These are phyloP conservation scores for Ia io DNA, from an alignment of 2,113 vertebrate genomes.

Conservation along the genomic window DNA sequence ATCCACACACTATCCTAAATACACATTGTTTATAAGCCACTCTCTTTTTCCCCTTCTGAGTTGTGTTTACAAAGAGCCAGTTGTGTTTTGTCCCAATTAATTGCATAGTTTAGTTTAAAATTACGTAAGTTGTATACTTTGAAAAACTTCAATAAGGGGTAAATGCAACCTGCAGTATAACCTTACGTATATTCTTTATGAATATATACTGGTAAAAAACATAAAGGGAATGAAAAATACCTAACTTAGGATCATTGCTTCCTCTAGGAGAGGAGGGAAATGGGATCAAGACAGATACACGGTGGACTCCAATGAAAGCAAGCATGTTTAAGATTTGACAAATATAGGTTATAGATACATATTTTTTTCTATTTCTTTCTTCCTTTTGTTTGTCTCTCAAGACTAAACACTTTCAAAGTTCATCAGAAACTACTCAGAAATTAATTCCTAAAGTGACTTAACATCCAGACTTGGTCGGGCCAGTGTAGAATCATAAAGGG, in stretches of 20 bases:
- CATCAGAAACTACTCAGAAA: slow-evolving; percentile 26
- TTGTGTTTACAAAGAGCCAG: background rate
- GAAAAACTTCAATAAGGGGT: background rate
- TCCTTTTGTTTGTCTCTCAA: background rate
- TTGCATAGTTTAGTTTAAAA: background rate
- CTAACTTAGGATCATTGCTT: background rate
- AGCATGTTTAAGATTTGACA: background rate
- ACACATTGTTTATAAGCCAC: background rate
- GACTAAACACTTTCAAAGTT: background rate
- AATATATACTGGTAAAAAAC: background rate
- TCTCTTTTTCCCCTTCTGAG: background rate
- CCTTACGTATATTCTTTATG: background rate
- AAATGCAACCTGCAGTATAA: background rate
- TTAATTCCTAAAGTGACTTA: background rate
- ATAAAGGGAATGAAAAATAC: background rate
- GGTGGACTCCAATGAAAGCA: background rate
- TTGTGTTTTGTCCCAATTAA: slow-evolving; percentile 16
- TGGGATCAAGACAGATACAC: background rate
- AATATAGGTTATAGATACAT: background rate
- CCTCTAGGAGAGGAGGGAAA: background rate
- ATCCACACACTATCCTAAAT: background rate
- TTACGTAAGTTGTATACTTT: background rate
- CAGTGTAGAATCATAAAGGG: background rate
- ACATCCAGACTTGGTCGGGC: background rate
- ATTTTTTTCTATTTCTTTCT: background rate